These are phyloP conservation scores for Psittacula derbiana DNA, from an alignment of 2,797 vertebrate species.

Conservation along the genomic window DNA sequence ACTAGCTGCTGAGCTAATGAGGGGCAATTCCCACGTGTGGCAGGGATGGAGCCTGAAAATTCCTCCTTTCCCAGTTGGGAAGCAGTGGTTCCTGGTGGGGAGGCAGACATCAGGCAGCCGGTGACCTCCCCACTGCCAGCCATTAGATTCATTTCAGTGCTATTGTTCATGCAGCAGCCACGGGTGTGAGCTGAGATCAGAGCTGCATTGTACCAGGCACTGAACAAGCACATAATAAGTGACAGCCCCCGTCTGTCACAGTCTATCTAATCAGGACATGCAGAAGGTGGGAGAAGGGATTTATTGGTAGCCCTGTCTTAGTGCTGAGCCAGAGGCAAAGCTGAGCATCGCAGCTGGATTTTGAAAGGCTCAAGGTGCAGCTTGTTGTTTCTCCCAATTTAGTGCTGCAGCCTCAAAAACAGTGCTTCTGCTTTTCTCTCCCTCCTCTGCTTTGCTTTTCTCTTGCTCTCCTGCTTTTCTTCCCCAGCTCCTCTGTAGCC, in stretches of 20 bases:
- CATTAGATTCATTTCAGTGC: not conserved
- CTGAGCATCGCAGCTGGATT: not conserved
- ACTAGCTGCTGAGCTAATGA: not conserved
- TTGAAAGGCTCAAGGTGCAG: not conserved
- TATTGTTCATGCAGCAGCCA: not conserved
- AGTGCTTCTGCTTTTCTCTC: not conserved
- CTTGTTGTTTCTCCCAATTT: not conserved
- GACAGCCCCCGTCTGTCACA: not conserved
- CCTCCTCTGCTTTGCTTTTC: not conserved
- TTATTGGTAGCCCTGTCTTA: slow-evolving; percentile 19
- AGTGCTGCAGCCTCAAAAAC: not conserved
- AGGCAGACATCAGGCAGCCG: not conserved
- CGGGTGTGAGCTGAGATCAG: not conserved
- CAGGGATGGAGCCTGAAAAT: not conserved
- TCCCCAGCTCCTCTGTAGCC: not conserved
- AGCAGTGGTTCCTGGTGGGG: rapidly evolving
- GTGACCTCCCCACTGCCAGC: not conserved
- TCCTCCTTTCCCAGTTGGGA: not conserved
- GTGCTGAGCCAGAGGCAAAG: slow-evolving; percentile 28
- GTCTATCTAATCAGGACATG: not conserved
- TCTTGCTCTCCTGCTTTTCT: not conserved
- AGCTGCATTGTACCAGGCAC: not conserved
- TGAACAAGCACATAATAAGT: not conserved
- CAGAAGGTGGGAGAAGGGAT: slow-evolving; percentile 47
- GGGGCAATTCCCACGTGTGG: not conserved